These are phyloP conservation scores for Eueides isabella DNA, from an alignment of 1,140 invertebrate species.

Conservation along the genomic window DNA sequence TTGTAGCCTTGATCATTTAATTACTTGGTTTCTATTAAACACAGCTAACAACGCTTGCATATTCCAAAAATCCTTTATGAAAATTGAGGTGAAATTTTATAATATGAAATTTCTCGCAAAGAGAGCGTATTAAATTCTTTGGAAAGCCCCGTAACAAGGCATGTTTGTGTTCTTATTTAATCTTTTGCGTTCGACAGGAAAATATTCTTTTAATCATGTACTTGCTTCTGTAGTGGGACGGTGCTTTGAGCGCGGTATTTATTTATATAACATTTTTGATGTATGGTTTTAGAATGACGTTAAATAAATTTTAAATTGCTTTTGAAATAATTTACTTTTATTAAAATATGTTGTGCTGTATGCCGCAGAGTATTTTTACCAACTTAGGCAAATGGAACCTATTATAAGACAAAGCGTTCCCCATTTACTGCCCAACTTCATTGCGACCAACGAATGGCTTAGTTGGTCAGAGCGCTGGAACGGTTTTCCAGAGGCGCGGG, in stretches of 20 bases:
- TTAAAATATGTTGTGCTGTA: not conserved
- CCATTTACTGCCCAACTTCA: too few relatives aligned
- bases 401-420: too few relatives aligned
- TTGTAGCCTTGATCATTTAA: not conserved
- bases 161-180: constrained; percentile 32
- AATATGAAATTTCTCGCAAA: constrained; percentile 27
- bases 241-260: not conserved
- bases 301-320: not conserved
- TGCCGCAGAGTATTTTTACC: too few relatives aligned
- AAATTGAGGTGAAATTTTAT: constrained; percentile 22
- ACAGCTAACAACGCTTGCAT: constrained; percentile 4
- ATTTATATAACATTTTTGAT: not conserved
- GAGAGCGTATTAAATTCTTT: constrained; percentile 28
- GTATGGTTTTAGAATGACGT: not conserved
- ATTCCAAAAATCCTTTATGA: constrained; percentile 26
- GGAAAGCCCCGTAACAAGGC: constrained; percentile 23
- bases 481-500: too few relatives aligned
- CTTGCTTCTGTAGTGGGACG: not conserved
- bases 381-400: too few relatives aligned
- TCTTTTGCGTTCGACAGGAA: constrained; percentile 27
- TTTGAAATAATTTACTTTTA: not conserved
- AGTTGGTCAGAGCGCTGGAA: too few relatives aligned
- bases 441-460: too few relatives aligned
- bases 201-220: constrained; percentile 23
- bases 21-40: constrained; percentile 1